phyloP scores from a whole-genome alignment of 2,113 vertebrate species.

The Gymnarchus niloticus region DNA sequence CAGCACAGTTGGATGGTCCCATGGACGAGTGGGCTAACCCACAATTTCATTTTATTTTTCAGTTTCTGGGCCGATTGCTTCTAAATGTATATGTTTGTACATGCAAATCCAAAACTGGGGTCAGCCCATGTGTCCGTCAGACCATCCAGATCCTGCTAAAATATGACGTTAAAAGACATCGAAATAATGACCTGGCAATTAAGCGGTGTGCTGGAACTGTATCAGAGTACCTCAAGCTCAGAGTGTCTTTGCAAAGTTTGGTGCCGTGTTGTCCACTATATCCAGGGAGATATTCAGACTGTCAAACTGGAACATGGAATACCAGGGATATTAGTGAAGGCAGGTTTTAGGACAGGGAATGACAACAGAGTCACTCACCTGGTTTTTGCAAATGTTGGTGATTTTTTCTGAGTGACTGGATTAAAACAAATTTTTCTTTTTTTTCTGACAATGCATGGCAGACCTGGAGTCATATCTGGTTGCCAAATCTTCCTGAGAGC shows the following conservation, averaged over 20 bases:
- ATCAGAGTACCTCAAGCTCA: background rate
- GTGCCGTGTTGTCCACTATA: background rate
- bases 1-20: background rate
- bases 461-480: conserved; percentile 46
- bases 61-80: too few species aligned
- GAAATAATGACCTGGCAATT: background rate
- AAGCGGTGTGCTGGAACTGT: background rate
- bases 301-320: background rate
- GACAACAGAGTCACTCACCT: background rate
- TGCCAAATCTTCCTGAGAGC: conserved; percentile 64
- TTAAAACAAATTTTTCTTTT: background rate
- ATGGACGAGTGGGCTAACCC: too few species aligned
- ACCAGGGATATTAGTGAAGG: background rate
- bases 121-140: too few species aligned
- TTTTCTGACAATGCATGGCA: conserved; percentile 27
- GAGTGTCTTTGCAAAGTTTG: background rate
- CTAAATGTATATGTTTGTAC: too few species aligned
- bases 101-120: too few species aligned
- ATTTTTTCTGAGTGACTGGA: background rate
- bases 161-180: background rate
- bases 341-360: background rate
- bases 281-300: background rate
- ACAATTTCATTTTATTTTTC: too few species aligned
- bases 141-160: too few species aligned
- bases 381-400: background rate